Evolutionary conservation across 2,113 vertebrate genomes (phyloP).

Genomic region (Vulpes vulpes): DNA sequence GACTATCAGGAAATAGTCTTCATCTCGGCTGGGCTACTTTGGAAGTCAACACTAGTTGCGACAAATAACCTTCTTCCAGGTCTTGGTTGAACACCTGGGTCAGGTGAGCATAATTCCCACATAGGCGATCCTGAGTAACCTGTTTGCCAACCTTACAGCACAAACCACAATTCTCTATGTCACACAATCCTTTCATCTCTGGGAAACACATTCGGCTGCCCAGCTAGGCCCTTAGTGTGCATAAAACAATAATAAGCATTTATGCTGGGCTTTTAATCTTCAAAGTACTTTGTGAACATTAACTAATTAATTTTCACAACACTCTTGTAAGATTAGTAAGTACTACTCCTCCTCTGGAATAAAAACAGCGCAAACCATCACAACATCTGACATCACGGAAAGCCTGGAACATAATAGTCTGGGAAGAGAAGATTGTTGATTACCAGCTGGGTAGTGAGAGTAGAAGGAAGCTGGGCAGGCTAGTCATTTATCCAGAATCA

Average conservation of each 20-base stretch:
- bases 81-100: not conserved
- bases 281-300: slow-evolving; percentile 79
- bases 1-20: not conserved
- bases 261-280: slow-evolving; percentile 74
- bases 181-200: slow-evolving; percentile 77
- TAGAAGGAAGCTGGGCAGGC: not conserved
- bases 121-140: slow-evolving; percentile 54
- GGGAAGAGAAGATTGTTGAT: slow-evolving; percentile 33
- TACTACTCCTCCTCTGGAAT: slow-evolving; percentile 60
- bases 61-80: slow-evolving; percentile 23
- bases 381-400: slow-evolving; percentile 68
- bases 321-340: slow-evolving; percentile 67
- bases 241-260: slow-evolving; percentile 77
- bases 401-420: slow-evolving; percentile 27
- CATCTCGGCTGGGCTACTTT: slow-evolving; percentile 1
- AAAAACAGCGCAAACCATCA: slow-evolving; percentile 43
- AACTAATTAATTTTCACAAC: slow-evolving; percentile 81
- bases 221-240: slow-evolving; percentile 51
- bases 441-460: not conserved
- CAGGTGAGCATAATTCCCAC: slow-evolving; percentile 65
- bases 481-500: not conserved
- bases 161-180: slow-evolving; percentile 65
- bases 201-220: slow-evolving; percentile 60
- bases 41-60: not conserved
- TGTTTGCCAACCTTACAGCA: slow-evolving; percentile 9